Evolutionary conservation across 2,888 invertebrate genomes (phyloP).

Genomic region (Steinernema scapterisci): DNA sequence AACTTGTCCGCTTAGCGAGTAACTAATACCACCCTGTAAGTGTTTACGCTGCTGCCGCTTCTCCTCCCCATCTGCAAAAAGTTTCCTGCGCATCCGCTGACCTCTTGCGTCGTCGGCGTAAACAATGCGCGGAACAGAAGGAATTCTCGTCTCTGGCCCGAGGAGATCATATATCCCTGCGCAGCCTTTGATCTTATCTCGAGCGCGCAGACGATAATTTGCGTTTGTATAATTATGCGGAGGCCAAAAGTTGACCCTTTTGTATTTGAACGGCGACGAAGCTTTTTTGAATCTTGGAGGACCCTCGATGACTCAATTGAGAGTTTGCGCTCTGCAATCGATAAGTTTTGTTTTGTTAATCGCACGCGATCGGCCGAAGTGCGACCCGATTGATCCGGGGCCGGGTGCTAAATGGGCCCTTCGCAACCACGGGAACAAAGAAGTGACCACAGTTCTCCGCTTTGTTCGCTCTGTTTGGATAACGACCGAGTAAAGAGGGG

Average conservation of each 20-base stretch:
- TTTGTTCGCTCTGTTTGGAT: slow-evolving; percentile 31
- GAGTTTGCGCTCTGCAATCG: slow-evolving; percentile 10
- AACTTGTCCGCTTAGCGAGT: not conserved
- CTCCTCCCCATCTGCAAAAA: slow-evolving; percentile 1
- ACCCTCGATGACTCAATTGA: slow-evolving; percentile 5
- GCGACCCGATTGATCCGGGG: slow-evolving; percentile 7
- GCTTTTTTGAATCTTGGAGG: not conserved
- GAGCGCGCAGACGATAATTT: slow-evolving; percentile 4
- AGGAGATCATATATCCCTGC: slow-evolving; percentile 27
- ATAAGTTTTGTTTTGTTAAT: slow-evolving; percentile 30
- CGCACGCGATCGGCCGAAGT: slow-evolving; percentile 23
- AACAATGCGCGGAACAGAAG: slow-evolving; percentile 19
- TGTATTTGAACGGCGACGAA: not conserved
- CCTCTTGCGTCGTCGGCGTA: slow-evolving; percentile 4
- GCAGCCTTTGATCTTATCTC: slow-evolving; percentile 27
- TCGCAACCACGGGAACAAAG: slow-evolving; percentile 10
- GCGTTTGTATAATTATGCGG: slow-evolving; percentile 2
- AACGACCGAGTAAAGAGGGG: not conserved
- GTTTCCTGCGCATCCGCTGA: not conserved
- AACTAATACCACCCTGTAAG: not conserved
- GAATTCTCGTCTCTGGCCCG: not conserved
- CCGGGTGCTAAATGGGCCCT: slow-evolving; percentile 4
- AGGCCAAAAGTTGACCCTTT: slow-evolving; percentile 33
- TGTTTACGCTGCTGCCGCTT: not conserved
- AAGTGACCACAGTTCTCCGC: not conserved